Evolutionary conservation across 2,113 vertebrate genomes (phyloP).

Genomic region (Phyllopteryx taeniolatus): DNA sequence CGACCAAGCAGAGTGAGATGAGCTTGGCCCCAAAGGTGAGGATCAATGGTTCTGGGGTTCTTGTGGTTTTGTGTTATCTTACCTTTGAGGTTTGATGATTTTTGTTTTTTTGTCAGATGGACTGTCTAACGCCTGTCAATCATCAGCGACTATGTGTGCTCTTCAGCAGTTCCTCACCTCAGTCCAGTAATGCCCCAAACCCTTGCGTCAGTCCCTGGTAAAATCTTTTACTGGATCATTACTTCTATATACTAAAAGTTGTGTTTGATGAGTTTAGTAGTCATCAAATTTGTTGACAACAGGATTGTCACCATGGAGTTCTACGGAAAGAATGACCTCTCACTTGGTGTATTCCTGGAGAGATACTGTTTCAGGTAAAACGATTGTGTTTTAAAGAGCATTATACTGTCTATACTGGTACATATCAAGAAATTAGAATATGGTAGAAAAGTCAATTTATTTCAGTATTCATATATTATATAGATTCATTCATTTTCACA

Average conservation of each 20-base stretch:
- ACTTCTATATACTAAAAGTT: fast-evolving
- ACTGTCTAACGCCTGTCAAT: constrained; percentile 89
- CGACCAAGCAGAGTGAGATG: constrained; percentile 72
- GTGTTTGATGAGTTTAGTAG: not conserved
- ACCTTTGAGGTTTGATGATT: not conserved
- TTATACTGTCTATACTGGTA: no score
- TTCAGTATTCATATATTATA: no score
- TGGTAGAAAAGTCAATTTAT: no score
- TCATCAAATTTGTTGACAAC: constrained; percentile 27
- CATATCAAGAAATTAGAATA: no score
- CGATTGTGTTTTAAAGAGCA: not conserved
- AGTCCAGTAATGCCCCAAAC: constrained; percentile 94
- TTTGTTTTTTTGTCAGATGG: constrained; percentile 75
- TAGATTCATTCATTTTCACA: no score
- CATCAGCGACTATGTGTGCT: constrained; percentile 96
- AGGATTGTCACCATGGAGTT: constrained; percentile 99
- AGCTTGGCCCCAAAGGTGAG: constrained; percentile 86
- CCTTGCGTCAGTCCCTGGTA: constrained; percentile 98
- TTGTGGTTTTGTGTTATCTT: not conserved
- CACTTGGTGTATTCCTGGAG: constrained; percentile 93
- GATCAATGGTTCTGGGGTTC: not conserved
- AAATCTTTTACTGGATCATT: not conserved
- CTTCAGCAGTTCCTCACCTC: constrained; percentile 93
- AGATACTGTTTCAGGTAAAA: constrained; percentile 95
- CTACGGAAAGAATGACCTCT: constrained; percentile 97